Evolutionary conservation across 2,797 vertebrate genomes (phyloP).

Genomic region (Buphagus erythrorhynchus): DNA sequence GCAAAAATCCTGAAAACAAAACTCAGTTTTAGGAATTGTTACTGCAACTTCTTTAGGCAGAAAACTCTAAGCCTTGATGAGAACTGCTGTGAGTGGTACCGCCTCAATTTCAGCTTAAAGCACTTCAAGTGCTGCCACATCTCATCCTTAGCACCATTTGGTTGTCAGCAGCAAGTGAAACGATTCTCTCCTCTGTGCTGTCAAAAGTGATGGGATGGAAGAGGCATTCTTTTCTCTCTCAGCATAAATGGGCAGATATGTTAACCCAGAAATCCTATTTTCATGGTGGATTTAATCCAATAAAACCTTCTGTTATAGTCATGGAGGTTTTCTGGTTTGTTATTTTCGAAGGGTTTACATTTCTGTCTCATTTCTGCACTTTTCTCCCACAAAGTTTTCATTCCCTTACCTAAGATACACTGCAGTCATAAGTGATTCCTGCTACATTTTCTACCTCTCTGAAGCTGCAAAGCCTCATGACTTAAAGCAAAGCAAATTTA

Average conservation of each 20-base stretch:
- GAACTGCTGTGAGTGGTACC: not conserved
- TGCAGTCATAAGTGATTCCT: not conserved
- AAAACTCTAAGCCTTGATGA: not conserved
- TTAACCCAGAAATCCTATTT: conserved; percentile 22
- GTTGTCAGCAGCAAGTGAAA: not conserved
- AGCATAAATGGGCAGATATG: not conserved
- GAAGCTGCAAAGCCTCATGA: not conserved
- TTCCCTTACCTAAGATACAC: not conserved
- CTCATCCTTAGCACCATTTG: not conserved
- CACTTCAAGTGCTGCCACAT: not conserved
- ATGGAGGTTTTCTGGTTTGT: not conserved
- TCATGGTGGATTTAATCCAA: not conserved
- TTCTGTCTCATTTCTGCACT: not conserved
- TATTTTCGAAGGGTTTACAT: not conserved
- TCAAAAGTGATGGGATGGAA: not conserved
- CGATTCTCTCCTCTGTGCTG: not conserved
- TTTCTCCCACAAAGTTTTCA: not conserved
- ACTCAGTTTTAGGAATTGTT: not conserved
- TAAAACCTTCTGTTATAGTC: conserved; percentile 5
- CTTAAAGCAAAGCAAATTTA: not conserved
- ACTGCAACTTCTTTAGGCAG: not conserved
- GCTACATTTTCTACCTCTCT: not conserved
- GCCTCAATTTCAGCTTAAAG: not conserved
- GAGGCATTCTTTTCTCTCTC: not conserved
- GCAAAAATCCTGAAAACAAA: not conserved